Evolutionary conservation across 2,888 invertebrate genomes (phyloP).

Genomic region (Hipparchia semele): DNA sequence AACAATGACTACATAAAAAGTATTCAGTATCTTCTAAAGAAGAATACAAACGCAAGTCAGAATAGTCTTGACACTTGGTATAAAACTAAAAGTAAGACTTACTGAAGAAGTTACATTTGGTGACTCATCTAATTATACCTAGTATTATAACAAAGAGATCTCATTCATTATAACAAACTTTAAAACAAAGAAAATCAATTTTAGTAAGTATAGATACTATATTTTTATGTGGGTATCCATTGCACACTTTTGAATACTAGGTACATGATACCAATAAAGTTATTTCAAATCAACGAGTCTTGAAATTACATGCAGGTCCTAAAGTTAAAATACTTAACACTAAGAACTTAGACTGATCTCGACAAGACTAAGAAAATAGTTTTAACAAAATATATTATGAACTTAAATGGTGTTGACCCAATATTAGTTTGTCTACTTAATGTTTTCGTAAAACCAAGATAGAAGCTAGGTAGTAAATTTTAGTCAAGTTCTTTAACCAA

Average conservation of each 20-base stretch:
- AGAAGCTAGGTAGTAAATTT: not conserved
- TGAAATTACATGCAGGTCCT: not conserved
- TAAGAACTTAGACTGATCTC: too few species aligned
- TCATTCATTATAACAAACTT: too few species aligned
- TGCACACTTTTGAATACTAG: too few species aligned
- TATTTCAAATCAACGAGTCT: not conserved
- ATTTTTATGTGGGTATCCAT: too few species aligned
- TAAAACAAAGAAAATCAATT: too few species aligned
- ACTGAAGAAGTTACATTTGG: not conserved
- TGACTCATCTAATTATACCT: too few species aligned
- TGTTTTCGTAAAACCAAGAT: not conserved
- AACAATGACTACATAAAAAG: constrained; percentile 67
- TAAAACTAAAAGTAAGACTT: not conserved
- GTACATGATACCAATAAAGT: not conserved
- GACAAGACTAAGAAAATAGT: too few species aligned
- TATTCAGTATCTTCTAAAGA: constrained; percentile 51
- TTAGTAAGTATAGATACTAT: too few species aligned
- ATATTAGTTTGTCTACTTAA: not conserved
- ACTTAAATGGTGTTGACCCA: not conserved
- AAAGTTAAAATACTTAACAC: too few species aligned
- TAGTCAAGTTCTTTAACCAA: not conserved
- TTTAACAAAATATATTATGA: not conserved
- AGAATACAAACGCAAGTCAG: constrained; percentile 25
- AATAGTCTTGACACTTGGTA: constrained; percentile 1
- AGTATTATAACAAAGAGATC: too few species aligned